Conservation (phyloP, 1,140 invertebrate species). For the Heliothis subflexa region DNA sequence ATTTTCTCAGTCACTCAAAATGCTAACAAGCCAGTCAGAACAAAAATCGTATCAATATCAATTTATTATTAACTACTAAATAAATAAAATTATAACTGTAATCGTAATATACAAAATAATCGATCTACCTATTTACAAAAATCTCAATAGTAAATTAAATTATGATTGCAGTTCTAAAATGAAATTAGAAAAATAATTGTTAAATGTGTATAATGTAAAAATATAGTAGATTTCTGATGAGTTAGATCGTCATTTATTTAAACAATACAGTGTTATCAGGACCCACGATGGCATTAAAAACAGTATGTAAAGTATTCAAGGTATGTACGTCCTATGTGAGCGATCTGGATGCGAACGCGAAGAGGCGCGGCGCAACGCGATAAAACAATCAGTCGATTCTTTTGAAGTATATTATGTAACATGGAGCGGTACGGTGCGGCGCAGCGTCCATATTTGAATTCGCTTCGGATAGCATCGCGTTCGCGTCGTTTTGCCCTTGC, state of each 20-base stretch:
- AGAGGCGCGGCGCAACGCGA: too few species aligned
- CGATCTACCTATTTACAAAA: conserved; percentile 55
- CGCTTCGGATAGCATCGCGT: too few species aligned
- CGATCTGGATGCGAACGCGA: too few species aligned
- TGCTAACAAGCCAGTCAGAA: conserved; percentile 14
- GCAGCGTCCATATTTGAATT: too few species aligned
- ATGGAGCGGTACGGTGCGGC: too few species aligned
- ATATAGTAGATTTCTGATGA: background rate
- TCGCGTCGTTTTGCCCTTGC: too few species aligned
- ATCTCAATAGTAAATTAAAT: conserved; percentile 43
- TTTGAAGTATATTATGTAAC: too few species aligned
- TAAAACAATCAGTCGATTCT: too few species aligned
- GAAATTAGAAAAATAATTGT: conserved; percentile 34
- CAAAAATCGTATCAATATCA: conserved; percentile 2
- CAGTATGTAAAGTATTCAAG: too few species aligned
- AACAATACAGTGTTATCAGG: background rate
- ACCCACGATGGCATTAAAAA: too few species aligned
- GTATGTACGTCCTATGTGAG: too few species aligned
- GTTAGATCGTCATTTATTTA: background rate
- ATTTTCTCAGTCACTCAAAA: background rate
- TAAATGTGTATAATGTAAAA: background rate
- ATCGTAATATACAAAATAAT: conserved; percentile 50
- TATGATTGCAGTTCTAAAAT: conserved; percentile 23
- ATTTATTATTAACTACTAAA: conserved; percentile 36
- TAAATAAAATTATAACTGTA: conserved; percentile 49